Conservation (phyloP, 2,888 invertebrate genomes). For the Oscheius sp. region DNA sequence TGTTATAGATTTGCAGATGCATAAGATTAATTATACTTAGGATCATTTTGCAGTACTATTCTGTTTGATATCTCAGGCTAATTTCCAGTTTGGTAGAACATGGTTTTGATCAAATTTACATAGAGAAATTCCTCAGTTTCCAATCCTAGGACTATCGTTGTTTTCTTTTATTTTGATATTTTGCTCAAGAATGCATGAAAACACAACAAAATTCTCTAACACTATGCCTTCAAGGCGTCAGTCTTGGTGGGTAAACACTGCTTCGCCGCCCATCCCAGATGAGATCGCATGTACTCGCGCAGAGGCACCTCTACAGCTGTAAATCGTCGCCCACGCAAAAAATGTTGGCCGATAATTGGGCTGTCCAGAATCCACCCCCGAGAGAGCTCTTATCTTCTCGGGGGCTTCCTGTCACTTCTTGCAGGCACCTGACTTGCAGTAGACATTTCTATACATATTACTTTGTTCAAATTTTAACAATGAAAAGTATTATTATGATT, state of each 20-base stretch:
- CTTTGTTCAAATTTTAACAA: background rate
- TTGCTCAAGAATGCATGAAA: background rate
- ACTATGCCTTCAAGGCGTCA: constrained; percentile 13
- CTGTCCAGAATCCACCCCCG: constrained; percentile 27
- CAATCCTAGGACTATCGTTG: no score
- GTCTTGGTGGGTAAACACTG: constrained; percentile 16
- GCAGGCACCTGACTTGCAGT: background rate
- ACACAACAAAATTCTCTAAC: constrained; percentile 20
- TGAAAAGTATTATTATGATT: background rate
- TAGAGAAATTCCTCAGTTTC: no score
- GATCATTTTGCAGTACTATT: no score
- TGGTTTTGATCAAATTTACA: no score
- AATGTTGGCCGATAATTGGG: constrained; percentile 31
- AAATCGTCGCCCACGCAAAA: constrained; percentile 34
- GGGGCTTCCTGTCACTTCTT: constrained; percentile 3
- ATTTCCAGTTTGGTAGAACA: no score
- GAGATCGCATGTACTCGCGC: constrained; percentile 1
- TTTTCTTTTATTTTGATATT: no score
- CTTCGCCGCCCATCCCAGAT: constrained; percentile 7
- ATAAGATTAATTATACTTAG: no score
- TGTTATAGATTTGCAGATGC: no score
- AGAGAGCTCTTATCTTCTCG: constrained; percentile 15
- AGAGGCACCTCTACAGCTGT: constrained; percentile 21
- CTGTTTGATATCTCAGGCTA: no score
- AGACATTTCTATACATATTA: background rate